Conservation (phyloP, 2,113 vertebrate species). For the Platysteira castanea region DNA sequence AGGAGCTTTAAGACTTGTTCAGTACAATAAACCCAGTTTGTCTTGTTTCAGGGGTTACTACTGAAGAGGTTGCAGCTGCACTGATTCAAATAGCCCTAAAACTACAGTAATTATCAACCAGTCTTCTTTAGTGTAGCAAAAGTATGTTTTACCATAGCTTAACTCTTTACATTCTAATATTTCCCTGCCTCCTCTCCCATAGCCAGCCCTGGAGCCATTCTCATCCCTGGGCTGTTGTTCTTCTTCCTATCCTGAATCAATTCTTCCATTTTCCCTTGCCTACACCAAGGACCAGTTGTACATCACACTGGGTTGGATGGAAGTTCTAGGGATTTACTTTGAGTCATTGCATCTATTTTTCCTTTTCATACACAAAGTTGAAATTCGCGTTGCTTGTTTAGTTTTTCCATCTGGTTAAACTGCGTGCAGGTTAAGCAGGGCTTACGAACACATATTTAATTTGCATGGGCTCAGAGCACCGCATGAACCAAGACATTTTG, state of each 20-base stretch:
- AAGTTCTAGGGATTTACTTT: not conserved
- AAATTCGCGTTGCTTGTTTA: not conserved
- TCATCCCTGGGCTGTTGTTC: not conserved
- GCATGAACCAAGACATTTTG: not conserved
- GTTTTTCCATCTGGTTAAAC: not conserved
- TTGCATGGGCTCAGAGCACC: not conserved
- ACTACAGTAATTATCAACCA: slow-evolving; percentile 95
- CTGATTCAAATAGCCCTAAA: slow-evolving; percentile 86
- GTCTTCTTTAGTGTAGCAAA: slow-evolving; percentile 86
- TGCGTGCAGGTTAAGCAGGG: not conserved
- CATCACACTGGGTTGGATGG: not conserved
- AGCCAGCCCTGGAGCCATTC: slow-evolving; percentile 14
- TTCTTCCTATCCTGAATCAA: not conserved
- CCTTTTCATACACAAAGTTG: not conserved
- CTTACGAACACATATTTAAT: not conserved
- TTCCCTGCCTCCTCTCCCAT: not conserved
- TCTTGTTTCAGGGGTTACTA: slow-evolving; percentile 89
- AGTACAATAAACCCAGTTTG: slow-evolving; percentile 91
- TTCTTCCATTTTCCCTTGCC: not conserved
- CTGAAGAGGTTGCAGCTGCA: slow-evolving; percentile 99
- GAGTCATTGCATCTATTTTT: not conserved
- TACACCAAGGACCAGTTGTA: not conserved
- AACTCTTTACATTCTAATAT: slow-evolving; percentile 77
- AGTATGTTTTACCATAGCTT: slow-evolving; percentile 85
- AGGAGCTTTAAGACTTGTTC: slow-evolving; percentile 88